Percentiles rank a stretch among this genome's conserved stretches.
phyloP scores from a whole-genome alignment of 2,797 vertebrate species.

The Percopsis omiscomaycus region DNA sequence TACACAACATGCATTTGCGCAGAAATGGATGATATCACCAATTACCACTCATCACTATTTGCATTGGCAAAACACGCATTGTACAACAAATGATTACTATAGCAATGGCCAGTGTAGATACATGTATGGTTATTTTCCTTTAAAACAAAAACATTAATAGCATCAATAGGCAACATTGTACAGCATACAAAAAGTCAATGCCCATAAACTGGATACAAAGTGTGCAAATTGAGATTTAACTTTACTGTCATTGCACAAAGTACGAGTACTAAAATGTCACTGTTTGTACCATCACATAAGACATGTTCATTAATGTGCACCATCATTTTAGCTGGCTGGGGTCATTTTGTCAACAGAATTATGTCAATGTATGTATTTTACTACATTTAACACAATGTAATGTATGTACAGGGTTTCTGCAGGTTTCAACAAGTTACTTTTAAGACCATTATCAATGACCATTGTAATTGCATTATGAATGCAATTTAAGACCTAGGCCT shows the following conservation, averaged over 20 bases:
- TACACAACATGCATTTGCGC: neutral
- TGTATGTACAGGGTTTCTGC: no score
- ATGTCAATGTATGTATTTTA: no score
- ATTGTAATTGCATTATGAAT: no score
- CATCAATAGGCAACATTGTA: conserved; percentile 55
- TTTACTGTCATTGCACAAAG: conserved; percentile 60
- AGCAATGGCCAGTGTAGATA: conserved; percentile 54
- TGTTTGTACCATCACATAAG: no score
- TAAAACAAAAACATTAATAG: conserved; percentile 55
- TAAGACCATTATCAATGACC: no score
- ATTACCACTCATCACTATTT: conserved; percentile 45
- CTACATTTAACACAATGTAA: no score
- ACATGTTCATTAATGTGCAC: no score
- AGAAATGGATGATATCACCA: conserved; percentile 7
- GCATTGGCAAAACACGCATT: conserved; percentile 58
- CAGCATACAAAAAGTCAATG: conserved; percentile 52
- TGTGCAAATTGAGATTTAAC: conserved; percentile 71
- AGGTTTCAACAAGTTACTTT: no score
- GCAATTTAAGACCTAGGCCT: no score
- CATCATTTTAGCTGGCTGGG: no score
- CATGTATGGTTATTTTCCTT: conserved; percentile 45
- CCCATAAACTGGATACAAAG: conserved; percentile 62
- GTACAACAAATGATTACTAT: conserved; percentile 57
- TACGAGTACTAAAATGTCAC: neutral
- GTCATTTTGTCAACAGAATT: no score